These are phyloP conservation scores for Harpagoxenus sublaevis DNA, from an alignment of 2,888 invertebrate genomes.

Conservation along the genomic window DNA sequence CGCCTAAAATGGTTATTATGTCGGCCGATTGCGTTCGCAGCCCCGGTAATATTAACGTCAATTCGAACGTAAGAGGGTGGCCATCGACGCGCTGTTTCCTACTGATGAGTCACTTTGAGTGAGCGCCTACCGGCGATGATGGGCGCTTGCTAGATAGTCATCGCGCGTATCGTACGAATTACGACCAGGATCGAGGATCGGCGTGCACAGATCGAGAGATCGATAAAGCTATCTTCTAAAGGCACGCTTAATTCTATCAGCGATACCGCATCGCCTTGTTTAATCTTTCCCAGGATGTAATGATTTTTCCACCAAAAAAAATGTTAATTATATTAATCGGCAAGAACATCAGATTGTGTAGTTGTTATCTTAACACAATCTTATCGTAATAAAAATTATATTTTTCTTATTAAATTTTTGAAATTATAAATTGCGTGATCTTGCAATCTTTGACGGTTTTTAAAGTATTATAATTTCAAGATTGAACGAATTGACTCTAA, in stretches of 20 bases:
- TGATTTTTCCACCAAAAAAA: background rate
- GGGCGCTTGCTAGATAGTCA: constrained; percentile 69
- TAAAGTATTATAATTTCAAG: background rate
- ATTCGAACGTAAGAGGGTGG: constrained; percentile 68
- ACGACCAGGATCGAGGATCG: constrained; percentile 60
- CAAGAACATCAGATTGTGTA: background rate
- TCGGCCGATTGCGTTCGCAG: constrained; percentile 67
- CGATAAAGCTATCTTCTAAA: constrained; percentile 59
- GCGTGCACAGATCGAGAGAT: constrained; percentile 63
- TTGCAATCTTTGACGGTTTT: background rate
- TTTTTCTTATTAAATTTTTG: background rate
- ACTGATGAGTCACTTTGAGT: constrained; percentile 73
- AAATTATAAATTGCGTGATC: background rate
- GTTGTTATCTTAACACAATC: background rate
- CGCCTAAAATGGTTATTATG: constrained; percentile 69
- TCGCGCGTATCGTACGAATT: constrained; percentile 66
- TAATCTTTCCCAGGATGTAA: constrained; percentile 1
- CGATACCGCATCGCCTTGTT: background rate
- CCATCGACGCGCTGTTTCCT: constrained; percentile 65
- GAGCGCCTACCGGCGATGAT: constrained; percentile 62
- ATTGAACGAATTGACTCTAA: background rate
- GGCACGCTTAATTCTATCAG: constrained; percentile 65
- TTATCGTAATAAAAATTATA: background rate
- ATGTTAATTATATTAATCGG: background rate
- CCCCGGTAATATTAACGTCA: constrained; percentile 66